Evolutionary conservation across 2,797 vertebrate species (phyloP), one percentile per base, ranked within the genome.

Genomic region (Halcyon badia): DNA sequence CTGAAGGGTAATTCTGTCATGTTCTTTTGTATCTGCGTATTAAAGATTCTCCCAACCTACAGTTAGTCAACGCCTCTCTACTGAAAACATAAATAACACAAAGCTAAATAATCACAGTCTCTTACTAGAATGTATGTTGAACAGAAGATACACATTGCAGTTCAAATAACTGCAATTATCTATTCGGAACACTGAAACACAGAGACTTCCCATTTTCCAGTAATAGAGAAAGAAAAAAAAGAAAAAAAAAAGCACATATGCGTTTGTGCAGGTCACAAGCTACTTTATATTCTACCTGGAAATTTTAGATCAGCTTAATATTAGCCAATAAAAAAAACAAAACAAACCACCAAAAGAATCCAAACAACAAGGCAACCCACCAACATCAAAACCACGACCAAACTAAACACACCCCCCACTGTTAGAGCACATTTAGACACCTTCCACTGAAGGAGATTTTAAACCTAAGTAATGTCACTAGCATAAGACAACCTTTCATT

Each of bases 191-290:
- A 31, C 41, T 52, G 20, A 44, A 71, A 87, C 11, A 71, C 22
- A 20, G 12, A 48, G 5, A 48, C 0, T 56, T 42, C 11, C 49
- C 37, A 31, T 14, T 46, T 86, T 86, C 54, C 70, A 75, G 46
- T 41, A 91, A 12, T 26, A 30, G 33, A 46, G 20, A 14, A 65
- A 17, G 28, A 30, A 26, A 51, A n/a, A 31, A 22, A 10, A 30
- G 6, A 22, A 10, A 19, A 30, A 6, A 19, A 30, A 6, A 25
- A 9, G 1, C 6, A 49, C 6, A 41, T 2, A 13, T 11, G 12
- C 24, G 49, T 46, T 65, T 33, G 19, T 75, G 30, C 21, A 58
- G 37, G 25, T 82, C 44, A 73, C 24, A 54, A 51, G 6, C 26
- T 51, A 46, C 31, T 76, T 46, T 4, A 25, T 10, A 20, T 12